Percentiles rank a stretch among this genome's conserved stretches.
These are phyloP conservation scores for Myiotriccus ornatus DNA, from an alignment of 2,797 vertebrate genomes.

Conservation along the genomic window DNA sequence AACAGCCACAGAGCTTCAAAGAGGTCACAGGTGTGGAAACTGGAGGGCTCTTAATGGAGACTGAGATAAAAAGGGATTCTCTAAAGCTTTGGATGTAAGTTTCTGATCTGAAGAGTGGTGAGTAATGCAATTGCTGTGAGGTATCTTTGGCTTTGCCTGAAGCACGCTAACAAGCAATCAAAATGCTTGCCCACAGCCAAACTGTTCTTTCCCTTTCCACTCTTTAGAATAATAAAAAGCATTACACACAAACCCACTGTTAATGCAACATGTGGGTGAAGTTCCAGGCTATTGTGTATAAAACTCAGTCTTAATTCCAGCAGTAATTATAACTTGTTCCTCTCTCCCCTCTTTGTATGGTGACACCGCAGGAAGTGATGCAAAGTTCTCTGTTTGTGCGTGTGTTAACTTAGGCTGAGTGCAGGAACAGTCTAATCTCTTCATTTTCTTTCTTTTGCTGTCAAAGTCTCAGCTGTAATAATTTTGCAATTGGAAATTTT, in stretches of 20 bases:
- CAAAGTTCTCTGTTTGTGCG: slow-evolving; percentile 9
- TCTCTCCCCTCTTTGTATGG: not conserved
- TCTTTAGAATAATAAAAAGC: slow-evolving; percentile 55
- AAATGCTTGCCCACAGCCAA: slow-evolving; percentile 36
- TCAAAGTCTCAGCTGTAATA: not conserved
- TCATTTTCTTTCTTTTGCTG: not conserved
- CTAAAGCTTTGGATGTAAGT: slow-evolving; percentile 32
- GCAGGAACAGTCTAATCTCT: not conserved
- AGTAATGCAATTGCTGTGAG: slow-evolving; percentile 57
- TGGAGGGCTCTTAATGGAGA: slow-evolving; percentile 39
- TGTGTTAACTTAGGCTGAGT: not conserved
- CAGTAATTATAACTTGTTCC: slow-evolving; percentile 42
- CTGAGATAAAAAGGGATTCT: slow-evolving; percentile 46
- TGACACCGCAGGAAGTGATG: slow-evolving; percentile 37
- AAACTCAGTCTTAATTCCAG: slow-evolving; percentile 40
- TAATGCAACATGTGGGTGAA: slow-evolving; percentile 52
- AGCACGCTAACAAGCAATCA: slow-evolving; percentile 45
- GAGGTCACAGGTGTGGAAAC: slow-evolving; percentile 60
- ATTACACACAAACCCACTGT: slow-evolving; percentile 41
- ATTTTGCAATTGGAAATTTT: not conserved
- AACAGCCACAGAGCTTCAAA: slow-evolving; percentile 46
- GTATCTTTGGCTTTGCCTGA: slow-evolving; percentile 45
- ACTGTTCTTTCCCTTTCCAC: slow-evolving; percentile 48
- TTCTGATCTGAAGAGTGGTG: slow-evolving; percentile 34
- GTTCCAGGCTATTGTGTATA: slow-evolving; percentile 64